A percentile compares a stretch with the other conserved stretches of the same genome.
Evolutionary conservation across 2,797 vertebrate genomes (phyloP).

Genomic region (Strix occidentalis): DNA sequence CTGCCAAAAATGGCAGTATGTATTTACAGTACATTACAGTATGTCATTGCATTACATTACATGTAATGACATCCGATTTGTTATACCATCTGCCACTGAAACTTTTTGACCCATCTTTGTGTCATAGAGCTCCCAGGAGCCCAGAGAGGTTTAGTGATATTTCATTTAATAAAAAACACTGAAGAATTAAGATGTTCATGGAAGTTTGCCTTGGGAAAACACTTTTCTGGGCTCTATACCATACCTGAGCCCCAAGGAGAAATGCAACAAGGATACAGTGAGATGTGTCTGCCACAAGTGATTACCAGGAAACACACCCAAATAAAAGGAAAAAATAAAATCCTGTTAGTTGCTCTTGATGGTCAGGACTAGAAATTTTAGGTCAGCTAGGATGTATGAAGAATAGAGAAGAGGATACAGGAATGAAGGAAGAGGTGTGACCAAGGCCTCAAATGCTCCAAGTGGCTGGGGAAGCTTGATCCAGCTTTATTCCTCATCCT

Average conservation of each 20-base stretch:
- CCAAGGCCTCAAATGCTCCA: not conserved
- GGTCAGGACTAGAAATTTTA: not conserved
- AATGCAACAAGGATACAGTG: not conserved
- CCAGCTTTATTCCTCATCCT: not conserved
- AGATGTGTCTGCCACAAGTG: not conserved
- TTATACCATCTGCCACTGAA: not conserved
- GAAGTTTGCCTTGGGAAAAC: not conserved
- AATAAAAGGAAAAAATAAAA: not conserved
- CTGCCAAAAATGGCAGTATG: not conserved
- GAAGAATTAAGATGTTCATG: not conserved
- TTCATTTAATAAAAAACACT: not conserved
- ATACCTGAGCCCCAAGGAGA: not conserved
- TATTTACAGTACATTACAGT: not conserved
- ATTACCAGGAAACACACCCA: not conserved
- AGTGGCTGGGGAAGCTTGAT: not conserved
- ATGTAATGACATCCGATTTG: not conserved
- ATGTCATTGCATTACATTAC: not conserved
- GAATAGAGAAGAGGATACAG: not conserved
- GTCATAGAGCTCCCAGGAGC: not conserved
- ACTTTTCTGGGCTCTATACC: not conserved
- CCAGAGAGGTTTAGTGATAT: not conserved
- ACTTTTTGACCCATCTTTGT: not conserved
- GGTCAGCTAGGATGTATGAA: not conserved
- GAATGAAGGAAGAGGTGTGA: not conserved
- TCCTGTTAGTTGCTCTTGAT: not conserved